phyloP scores from a whole-genome alignment of 2,888 invertebrate genomes.

The Scrobipalpa costella region DNA sequence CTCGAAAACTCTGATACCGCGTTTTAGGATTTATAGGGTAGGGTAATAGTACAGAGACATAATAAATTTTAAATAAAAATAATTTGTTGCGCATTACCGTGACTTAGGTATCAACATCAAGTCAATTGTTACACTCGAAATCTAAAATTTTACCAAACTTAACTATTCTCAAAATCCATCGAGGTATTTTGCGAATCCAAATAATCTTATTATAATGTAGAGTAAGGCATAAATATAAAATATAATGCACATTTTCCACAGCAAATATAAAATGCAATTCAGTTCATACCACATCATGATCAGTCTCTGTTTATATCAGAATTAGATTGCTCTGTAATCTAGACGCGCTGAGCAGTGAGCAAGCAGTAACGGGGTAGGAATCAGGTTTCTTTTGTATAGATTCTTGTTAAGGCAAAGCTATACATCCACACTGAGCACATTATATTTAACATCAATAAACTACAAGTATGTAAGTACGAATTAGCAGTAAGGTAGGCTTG shows the following conservation, averaged over 20 bases:
- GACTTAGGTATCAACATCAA: too few relatives aligned
- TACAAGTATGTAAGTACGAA: neutral
- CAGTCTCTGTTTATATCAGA: conserved; percentile 3
- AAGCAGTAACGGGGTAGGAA: conserved; percentile 35
- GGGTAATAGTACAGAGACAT: conserved; percentile 11
- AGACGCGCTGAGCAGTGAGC: conserved; percentile 26
- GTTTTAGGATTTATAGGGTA: conserved; percentile 35
- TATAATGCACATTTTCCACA: too few relatives aligned
- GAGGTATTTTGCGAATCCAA: too few relatives aligned
- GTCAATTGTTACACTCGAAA: too few relatives aligned
- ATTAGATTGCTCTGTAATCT: conserved; percentile 26
- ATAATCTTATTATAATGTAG: too few relatives aligned
- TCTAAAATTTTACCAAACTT: too few relatives aligned
- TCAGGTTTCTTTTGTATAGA: conserved; percentile 39
- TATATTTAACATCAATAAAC: neutral
- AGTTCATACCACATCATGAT: neutral
- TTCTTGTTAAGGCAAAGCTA: conserved; percentile 35
- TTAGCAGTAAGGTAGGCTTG: too few relatives aligned
- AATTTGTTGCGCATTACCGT: neutral
- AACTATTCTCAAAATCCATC: too few relatives aligned
- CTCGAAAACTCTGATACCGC: conserved; percentile 37
- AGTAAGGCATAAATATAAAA: too few relatives aligned
- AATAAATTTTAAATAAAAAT: neutral
- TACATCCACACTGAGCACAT: neutral
- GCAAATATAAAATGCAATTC: too few relatives aligned